A percentile compares a stretch with the other conserved stretches of the same genome.
phyloP scores from a whole-genome alignment of 53 echinoderm and acorn worm genomes.

The Patiria pectinifera region DNA sequence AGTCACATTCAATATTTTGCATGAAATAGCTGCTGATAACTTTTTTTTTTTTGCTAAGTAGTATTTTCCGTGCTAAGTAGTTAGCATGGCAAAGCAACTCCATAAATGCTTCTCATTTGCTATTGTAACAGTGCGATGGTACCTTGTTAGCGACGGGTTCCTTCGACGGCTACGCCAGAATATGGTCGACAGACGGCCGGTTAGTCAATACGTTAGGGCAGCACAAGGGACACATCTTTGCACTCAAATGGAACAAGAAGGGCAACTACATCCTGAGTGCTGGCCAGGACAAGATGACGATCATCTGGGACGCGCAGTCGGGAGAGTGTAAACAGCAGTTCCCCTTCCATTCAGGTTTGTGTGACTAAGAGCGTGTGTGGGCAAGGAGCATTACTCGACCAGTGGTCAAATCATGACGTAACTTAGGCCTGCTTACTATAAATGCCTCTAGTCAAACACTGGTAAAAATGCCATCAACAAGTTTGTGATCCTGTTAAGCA shows the following conservation, averaged over 20 bases:
- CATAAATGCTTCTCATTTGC: neutral
- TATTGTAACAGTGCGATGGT: conserved; percentile 87
- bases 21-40: too few species aligned
- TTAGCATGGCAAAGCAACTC: neutral
- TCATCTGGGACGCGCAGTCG: conserved; percentile 99
- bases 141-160: conserved; percentile 97
- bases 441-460: too few species aligned
- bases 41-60: too few species aligned
- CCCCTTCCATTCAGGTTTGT: conserved; percentile 94
- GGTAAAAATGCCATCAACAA: too few species aligned
- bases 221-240: conserved; percentile 98
- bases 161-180: conserved; percentile 98
- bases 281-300: conserved; percentile 97
- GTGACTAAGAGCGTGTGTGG: neutral
- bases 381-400: too few species aligned
- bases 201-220: conserved; percentile 97
- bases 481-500: too few species aligned
- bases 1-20: too few species aligned
- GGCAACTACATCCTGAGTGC: conserved; percentile 99
- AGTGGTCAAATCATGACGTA: too few species aligned
- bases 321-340: conserved; percentile 99
- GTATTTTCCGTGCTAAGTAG: too few species aligned
- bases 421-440: too few species aligned
- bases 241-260: conserved; percentile 98
- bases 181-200: conserved; percentile 97